Evolutionary conservation across 2,888 invertebrate genomes (phyloP), one percentile per base, ranked within the genome.

Genomic region (Nemotelus nigrinus): DNA sequence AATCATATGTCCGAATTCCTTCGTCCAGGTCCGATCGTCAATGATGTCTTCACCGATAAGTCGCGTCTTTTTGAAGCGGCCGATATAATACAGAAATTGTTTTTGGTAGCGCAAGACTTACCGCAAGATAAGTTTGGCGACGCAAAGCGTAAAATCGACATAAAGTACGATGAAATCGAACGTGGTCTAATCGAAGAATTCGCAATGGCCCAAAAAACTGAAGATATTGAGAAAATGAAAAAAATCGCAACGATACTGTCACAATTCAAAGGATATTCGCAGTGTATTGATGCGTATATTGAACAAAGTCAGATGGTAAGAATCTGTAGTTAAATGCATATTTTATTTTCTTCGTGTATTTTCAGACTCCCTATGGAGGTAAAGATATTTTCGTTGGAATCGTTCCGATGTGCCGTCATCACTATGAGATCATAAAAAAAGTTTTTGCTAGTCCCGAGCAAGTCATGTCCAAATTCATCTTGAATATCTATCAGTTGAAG

Each of bases 381-480:
- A 94, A 94, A 85, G 97, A 98, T 85, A 93, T 98, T 77, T 99
- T 98, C 88, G 91, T 92, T 72, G 94, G 97, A 79, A 94, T 98
- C 8, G 89, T 97, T 64, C 95, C 96, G 0, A 89, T 99, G 82
- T 98, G 98, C 87, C 93, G 93, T 82, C 93, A 93, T 84, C 97
- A 96, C 88, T 91, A 95, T 86, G 90, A 92, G 82, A 90, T 94
- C 80, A 95, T 96, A 80, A 92, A 93, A 84, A 93, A 94, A 84
- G 98, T 99, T 2, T 99, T 99, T 85, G 93, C 93, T 4, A 97
- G 96, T 87, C 97, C 98, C 0, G 96, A 98, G 81, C 96, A 96
- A 89, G 98, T 99, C 6, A 97, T 99, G 96, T 95, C 96, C 78
- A 99, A 99, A 89, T 97, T 98, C 87, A 95, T 99, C 65, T 89